Evolutionary conservation across 2,888 invertebrate genomes (phyloP), one percentile per base, ranked within the genome.

Genomic region (Phortica magna): DNA sequence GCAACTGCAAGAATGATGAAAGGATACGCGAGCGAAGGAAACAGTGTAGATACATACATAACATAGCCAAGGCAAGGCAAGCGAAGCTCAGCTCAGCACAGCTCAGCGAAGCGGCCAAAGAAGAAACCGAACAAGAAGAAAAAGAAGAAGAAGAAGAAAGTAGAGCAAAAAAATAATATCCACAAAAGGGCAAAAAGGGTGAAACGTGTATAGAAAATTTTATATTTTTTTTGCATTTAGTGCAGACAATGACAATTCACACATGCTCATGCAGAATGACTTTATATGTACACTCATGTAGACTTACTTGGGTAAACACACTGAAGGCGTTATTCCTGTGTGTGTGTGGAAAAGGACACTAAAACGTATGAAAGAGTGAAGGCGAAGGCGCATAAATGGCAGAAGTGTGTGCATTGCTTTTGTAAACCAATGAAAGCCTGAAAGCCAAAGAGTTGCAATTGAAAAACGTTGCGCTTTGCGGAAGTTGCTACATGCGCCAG

Each of bases 1-100:
- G 82, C 80, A 82, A 78, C 79, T 82, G 82, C 80, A 78, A 74
- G 76, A 76, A 76, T 55, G 39, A 61, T 61, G 22, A 22, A 61
- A 61, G 61, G 61, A 17, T 61, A 22, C 53, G 55, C 22, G 55
- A 71, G 55, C 22, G 55, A 71, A 71, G 71, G 43, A 70, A 43
- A 70, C 9, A 43, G 22, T 61, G 61, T 17, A 59, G 59, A 61
- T 61, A 61, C 61, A 55, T 55, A 55, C 55, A 55, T 5, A n/a
- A 55, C 55, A 61, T 22, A 19, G 31, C 14, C 7, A 64, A 73
- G 31, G 31, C 14, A 7, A 64, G 64, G 31, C 39, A n/a, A n/a
- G n/a, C n/a, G n/a, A n/a, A n/a, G n/a, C n/a, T n/a, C n/a, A n/a
- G n/a, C n/a, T n/a, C n/a, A n/a, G n/a, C n/a, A n/a, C n/a, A n/a